A percentile compares a stretch with the other conserved stretches of the same genome.
phyloP scores from a whole-genome alignment of 2,797 vertebrate genomes.

The Coranthus polyacanthus region DNA sequence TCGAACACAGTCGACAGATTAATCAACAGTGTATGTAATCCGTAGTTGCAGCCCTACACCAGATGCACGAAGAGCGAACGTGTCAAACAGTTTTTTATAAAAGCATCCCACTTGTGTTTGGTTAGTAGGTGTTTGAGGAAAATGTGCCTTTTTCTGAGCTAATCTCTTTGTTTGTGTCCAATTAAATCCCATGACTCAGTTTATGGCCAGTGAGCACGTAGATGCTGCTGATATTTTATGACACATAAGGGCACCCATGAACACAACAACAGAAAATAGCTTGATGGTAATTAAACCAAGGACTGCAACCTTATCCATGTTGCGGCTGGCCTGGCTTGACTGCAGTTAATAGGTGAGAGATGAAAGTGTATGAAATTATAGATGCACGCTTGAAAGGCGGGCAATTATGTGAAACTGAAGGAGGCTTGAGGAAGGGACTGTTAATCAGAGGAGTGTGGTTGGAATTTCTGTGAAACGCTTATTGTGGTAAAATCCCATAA shows the following conservation, averaged over 20 bases:
- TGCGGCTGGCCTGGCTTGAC: constrained; percentile 62
- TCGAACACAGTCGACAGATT: too few relatives aligned
- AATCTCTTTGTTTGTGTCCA: constrained; percentile 59
- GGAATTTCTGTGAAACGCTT: constrained; percentile 66
- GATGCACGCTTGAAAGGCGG: constrained; percentile 78
- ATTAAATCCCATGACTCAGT: constrained; percentile 70
- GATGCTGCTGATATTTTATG: constrained; percentile 69
- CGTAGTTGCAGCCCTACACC: too few relatives aligned
- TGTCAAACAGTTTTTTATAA: too few relatives aligned
- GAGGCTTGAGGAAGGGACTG: constrained; percentile 81
- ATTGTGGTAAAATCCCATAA: constrained; percentile 75
- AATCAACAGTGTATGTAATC: too few relatives aligned
- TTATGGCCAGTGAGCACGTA: constrained; percentile 54
- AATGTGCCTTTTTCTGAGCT: constrained; percentile 56
- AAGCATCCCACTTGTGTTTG: constrained; percentile 6
- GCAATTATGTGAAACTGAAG: constrained; percentile 84
- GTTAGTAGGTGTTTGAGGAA: constrained; percentile 30
- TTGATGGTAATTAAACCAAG: constrained; percentile 78
- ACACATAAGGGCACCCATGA: constrained; percentile 64
- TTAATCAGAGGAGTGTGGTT: constrained; percentile 78
- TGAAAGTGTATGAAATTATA: constrained; percentile 85
- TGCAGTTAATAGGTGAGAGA: constrained; percentile 80
- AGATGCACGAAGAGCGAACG: too few relatives aligned
- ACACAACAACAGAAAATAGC: constrained; percentile 75
- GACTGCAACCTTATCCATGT: constrained; percentile 73